Base-by-base conservation (phyloP, 2,797 vertebrate species). In the Gadopsis bispinosus region DNA sequence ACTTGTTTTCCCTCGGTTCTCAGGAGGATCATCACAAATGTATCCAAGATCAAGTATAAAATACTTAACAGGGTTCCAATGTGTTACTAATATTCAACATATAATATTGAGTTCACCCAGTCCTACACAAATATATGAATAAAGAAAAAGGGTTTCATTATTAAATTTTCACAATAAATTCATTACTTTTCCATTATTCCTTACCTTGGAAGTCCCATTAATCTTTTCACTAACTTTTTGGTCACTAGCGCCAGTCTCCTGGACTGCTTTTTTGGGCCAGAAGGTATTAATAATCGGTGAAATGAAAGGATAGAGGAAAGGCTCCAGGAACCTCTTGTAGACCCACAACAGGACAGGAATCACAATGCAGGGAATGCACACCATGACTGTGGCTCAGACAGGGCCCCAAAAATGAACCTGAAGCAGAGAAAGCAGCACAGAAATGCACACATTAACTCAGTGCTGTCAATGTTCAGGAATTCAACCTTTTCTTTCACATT, bases 311-410 rank as follows among this genome's bases (percentile, higher is more conserved):
- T 99, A 99, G 17, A 99, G 43, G 63, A 96, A 95, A 0, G 98
- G 98, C 88, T 99, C 98, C 43, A 99, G 89, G 81, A 99, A 99
- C 53, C 97, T 97, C 93, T 99, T 99, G 88, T 99, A 99, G 78
- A 99, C 92, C 98, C 98, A 99, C 61, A 99, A 91, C 50, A 99
- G 96, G 68, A 99, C 89, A 0, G 97, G 98, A 90, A 99, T 98
- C 88, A 99, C 97, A 14, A 99, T 98, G 72, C 98, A 99, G 11
- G 98, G 97, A 87, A 99, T 98, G 94, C 98, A 99, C 86, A 99
- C 97, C 98, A 99, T 99, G 84, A 66, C 77, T 93, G 75, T 20
- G 31, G 71, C 58, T 87, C 1, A 16, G 45, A 68, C 6, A n/a
- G 68, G 16, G 33, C 0, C 19, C 19, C 20, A 10, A 41, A 62